Conservation (phyloP, 2,797 vertebrate genomes). For the Chrysocyon brachyurus region DNA sequence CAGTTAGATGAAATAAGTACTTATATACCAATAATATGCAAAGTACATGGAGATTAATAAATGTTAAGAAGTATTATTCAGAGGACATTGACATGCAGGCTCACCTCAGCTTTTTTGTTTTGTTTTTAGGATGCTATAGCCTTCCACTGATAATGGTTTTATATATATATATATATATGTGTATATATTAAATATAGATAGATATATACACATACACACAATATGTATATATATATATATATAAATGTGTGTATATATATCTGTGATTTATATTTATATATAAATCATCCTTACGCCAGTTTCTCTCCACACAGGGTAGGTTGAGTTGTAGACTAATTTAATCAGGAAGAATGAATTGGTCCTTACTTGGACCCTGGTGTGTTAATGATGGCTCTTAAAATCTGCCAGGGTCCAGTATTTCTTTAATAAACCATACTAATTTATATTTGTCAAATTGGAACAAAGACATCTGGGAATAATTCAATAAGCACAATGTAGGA, state of each 20-base stretch:
- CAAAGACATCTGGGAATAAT: not conserved
- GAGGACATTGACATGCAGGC: not conserved
- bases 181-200: not conserved
- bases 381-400: not conserved
- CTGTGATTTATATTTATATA: not conserved
- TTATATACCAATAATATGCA: not conserved
- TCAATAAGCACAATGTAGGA: not conserved
- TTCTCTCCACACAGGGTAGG: not conserved
- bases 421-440: not conserved
- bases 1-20: constrained; percentile 18
- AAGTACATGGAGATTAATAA: not conserved
- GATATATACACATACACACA: no score
- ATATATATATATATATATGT: not conserved
- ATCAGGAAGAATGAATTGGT: not conserved
- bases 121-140: not conserved
- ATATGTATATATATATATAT: not conserved
- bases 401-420: not conserved
- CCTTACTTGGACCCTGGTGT: not conserved
- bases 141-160: not conserved
- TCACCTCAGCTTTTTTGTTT: not conserved
- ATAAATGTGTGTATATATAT: not conserved
- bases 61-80: not conserved
- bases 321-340: not conserved
- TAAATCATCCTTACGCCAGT: not conserved
- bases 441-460: not conserved